Evolutionary conservation across 2,113 vertebrate genomes (phyloP).

Genomic region (Danio rerio): DNA sequence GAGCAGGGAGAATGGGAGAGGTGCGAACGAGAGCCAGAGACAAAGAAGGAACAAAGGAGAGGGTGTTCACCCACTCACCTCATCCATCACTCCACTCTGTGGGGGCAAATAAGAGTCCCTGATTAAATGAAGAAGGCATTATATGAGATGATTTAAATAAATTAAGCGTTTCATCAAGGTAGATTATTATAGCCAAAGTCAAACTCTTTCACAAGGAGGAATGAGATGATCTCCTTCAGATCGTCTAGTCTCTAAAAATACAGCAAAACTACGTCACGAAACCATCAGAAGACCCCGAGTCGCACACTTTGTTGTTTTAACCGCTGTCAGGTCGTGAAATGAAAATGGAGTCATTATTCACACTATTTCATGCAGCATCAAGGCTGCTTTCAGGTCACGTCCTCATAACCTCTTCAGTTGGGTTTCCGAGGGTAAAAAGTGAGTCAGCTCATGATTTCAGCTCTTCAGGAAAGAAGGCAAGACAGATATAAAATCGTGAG

Average conservation of each 20-base stretch:
- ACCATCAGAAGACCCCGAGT: background rate
- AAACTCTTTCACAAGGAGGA: background rate
- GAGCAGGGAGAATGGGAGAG: background rate
- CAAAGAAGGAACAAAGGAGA: constrained; percentile 42
- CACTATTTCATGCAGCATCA: background rate
- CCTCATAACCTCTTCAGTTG: constrained; percentile 14
- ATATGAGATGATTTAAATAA: constrained; percentile 58
- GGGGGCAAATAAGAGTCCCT: constrained; percentile 51
- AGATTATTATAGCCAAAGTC: constrained; percentile 44
- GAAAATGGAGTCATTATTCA: background rate
- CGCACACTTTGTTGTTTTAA: background rate
- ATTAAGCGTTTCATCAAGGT: constrained; percentile 44
- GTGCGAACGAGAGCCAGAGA: constrained; percentile 13
- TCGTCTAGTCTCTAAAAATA: constrained; percentile 2
- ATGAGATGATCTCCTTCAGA: constrained; percentile 13
- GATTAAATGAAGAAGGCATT: constrained; percentile 58
- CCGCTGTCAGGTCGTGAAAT: background rate
- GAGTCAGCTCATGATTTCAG: constrained; percentile 22
- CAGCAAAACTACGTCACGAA: background rate
- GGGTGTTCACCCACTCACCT: constrained; percentile 51
- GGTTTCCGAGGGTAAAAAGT: constrained; percentile 14
- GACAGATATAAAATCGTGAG: background rate
- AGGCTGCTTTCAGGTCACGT: background rate
- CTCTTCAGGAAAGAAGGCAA: constrained; percentile 7
- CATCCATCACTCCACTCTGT: constrained; percentile 47